These are phyloP conservation scores for Trematocara unimaculatum DNA, from an alignment of 2,113 vertebrate species.

Conservation along the genomic window DNA sequence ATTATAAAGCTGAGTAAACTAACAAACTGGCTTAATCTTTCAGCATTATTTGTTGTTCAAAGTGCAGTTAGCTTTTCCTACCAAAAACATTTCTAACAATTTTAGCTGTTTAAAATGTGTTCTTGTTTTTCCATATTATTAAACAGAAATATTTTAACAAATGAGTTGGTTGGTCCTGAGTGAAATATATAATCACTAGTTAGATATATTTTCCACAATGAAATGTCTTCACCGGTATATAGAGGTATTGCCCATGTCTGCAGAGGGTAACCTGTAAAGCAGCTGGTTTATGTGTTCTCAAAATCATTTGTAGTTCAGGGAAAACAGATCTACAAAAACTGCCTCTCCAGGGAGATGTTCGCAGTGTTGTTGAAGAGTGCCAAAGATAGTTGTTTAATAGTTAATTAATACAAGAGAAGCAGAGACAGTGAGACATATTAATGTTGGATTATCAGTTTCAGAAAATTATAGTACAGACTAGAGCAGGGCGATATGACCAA, in stretches of 20 bases:
- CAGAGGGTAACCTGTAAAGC: neutral
- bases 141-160: neutral
- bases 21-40: neutral
- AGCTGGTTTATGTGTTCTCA: neutral
- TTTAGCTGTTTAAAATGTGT: neutral
- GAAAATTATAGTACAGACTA: neutral
- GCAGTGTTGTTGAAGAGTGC: neutral
- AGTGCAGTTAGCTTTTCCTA: neutral
- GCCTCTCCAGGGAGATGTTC: neutral
- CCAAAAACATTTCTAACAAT: neutral
- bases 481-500: too few relatives aligned
- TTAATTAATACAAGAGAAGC: neutral
- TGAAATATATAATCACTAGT: neutral
- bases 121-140: neutral
- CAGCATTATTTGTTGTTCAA: neutral
- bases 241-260: neutral
- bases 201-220: neutral
- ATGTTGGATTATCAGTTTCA: neutral
- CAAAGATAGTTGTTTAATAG: neutral
- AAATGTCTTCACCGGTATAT: neutral
- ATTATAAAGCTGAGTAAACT: neutral
- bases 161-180: neutral
- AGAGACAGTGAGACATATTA: neutral
- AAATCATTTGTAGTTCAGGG: neutral
- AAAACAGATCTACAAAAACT: neutral